Evolutionary conservation across 2,113 vertebrate species (phyloP).

Genomic region (Sporophila hypoxantha): DNA sequence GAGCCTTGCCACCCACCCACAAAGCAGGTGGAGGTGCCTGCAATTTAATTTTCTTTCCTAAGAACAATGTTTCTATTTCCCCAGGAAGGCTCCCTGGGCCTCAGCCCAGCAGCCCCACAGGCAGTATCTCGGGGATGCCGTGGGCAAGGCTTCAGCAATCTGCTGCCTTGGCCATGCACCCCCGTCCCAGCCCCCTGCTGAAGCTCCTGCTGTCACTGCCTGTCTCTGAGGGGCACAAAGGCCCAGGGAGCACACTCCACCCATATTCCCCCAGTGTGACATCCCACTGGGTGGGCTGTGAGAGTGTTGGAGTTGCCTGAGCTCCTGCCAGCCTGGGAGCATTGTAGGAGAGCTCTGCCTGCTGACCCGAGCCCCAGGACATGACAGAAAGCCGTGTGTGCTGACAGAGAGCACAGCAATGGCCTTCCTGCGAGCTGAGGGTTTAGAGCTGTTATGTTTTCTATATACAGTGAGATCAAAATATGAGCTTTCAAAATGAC

Average conservation of each 20-base stretch:
- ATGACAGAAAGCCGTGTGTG: background rate
- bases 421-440: background rate
- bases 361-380: background rate
- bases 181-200: accelerated
- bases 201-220: background rate
- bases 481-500: background rate
- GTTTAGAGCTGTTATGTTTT: background rate
- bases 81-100: background rate
- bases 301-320: background rate
- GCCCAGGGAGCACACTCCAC: background rate
- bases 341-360: background rate
- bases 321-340: background rate
- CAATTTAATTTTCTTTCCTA: background rate
- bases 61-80: background rate
- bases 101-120: accelerated
- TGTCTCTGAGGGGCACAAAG: background rate
- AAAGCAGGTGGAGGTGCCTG: background rate
- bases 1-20: background rate
- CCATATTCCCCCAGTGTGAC: accelerated
- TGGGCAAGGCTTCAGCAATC: background rate
- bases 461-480: background rate
- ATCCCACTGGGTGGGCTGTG: background rate
- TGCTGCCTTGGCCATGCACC: background rate
- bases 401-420: background rate
- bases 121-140: background rate